Evolutionary conservation across 2,888 invertebrate genomes (phyloP).

Genomic region (Apoda limacodes): DNA sequence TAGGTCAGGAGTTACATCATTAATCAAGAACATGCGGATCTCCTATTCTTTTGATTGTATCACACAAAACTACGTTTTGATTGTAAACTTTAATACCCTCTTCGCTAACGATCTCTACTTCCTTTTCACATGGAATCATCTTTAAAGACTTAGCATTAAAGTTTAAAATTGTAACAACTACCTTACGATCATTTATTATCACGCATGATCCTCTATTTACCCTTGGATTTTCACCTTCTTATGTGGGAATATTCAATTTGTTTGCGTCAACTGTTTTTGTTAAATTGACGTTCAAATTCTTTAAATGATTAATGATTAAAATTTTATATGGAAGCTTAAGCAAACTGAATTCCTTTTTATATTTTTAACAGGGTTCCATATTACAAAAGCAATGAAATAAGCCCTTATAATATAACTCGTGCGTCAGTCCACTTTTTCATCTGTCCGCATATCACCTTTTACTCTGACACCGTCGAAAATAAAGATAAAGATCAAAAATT

Average conservation of each 20-base stretch:
- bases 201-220: constrained; percentile 52
- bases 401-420: no score
- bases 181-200: constrained; percentile 46
- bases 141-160: constrained; percentile 23
- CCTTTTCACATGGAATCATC: constrained; percentile 21
- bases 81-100: constrained; percentile 46
- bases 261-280: constrained; percentile 64
- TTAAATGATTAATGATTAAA: constrained; percentile 51
- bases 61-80: constrained; percentile 54
- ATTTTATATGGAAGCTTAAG: constrained; percentile 40
- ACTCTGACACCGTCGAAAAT: no score
- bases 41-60: constrained; percentile 43
- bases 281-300: constrained; percentile 61
- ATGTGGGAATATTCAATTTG: constrained; percentile 68
- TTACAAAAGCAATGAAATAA: no score
- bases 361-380: no score
- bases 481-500: no score
- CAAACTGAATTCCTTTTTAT: no score
- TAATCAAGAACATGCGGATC: constrained; percentile 59
- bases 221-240: constrained; percentile 64
- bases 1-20: constrained; percentile 56
- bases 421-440: no score
- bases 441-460: no score
- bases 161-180: constrained; percentile 22
- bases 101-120: constrained; percentile 35